Base-by-base conservation (phyloP, 2,888 invertebrate species). In the Geophilus truncorum region DNA sequence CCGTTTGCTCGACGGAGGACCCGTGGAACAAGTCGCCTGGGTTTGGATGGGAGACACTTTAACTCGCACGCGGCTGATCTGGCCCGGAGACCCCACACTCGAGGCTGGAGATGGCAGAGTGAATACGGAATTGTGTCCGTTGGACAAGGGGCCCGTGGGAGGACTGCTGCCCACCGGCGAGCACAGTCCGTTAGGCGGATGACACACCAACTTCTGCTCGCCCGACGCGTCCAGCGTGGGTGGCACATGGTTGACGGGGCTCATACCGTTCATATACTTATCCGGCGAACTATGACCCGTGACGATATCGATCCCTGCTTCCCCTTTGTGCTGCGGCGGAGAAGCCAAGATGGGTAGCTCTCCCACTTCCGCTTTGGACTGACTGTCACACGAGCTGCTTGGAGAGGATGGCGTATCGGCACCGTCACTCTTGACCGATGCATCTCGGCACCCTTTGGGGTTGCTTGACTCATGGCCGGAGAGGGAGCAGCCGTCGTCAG, bases 401-500 rank as follows among this genome's bases (percentile, higher is more conserved):
- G 79, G 79, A 40, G 79, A 79, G 30, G 79, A 51, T 23, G 79
- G 79, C 18, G 79, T 79, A 23, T 51, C 79, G 23, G 79, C 25
- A 23, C 79, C 51, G 12, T 79, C 79, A 34, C 51, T 79, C 21
- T 79, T 79, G 25, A 79, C 25, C 12, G 25, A 25, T 23, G 30
- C 30, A 25, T 79, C 79, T 12, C 77, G n/a, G 30, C 51, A 45
- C 23, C 79, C 79, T 45, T 51, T 51, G 92, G 81, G 92, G 92
- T 81, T 45, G 34, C 78, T 51, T 36, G 76, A 36, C 25, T 81
- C 81, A 34, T 80, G 78, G 30, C 81, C 81, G 25, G 78, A 70
- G 75, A 81, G 21, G 76, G 82, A 34, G 57, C 80, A 83, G 91
- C 0, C 91, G 91, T 84, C 91, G 81, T 12, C 12, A 83, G 51